A percentile compares a stretch with the other conserved stretches of the same genome.
Evolutionary conservation across 23 tunicate genomes (phyloP).

Genomic region (Halocynthia roretzi): DNA sequence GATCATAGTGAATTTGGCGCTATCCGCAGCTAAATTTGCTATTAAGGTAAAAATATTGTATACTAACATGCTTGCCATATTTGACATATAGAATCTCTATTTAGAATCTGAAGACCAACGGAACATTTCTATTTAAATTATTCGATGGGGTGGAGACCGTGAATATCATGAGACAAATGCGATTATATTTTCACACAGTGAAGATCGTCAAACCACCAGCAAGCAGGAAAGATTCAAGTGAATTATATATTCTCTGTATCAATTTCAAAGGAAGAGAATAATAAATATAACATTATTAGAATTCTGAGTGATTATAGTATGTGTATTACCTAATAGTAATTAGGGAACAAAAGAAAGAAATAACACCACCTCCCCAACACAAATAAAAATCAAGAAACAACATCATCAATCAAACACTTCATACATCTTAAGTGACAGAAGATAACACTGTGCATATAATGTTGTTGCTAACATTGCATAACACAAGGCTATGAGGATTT

Average conservation of each 20-base stretch:
- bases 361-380: too few species aligned
- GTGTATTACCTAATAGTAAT: too few species aligned
- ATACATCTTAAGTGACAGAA: too few species aligned
- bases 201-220: slow-evolving; percentile 52
- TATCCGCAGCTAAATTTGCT: slow-evolving; percentile 36
- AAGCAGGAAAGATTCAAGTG: slow-evolving; percentile 68
- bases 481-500: too few species aligned
- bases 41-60: slow-evolving; percentile 13
- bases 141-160: slow-evolving; percentile 31
- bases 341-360: too few species aligned
- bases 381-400: too few species aligned
- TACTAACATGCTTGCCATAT: not conserved
- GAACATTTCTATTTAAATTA: slow-evolving; percentile 53
- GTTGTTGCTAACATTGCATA: too few species aligned
- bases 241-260: slow-evolving; percentile 60
- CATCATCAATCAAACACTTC: too few species aligned
- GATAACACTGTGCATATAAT: too few species aligned
- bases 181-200: slow-evolving; percentile 26
- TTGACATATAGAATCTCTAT: not conserved
- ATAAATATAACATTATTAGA: too few species aligned
- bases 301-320: too few species aligned
- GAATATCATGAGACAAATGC: slow-evolving; percentile 17
- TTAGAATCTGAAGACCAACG: slow-evolving; percentile 41
- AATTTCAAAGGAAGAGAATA: slow-evolving; percentile 8
- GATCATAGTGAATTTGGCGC: slow-evolving; percentile 15